Percentiles rank a stretch among this genome's conserved stretches.
These are phyloP conservation scores for Nycteola revayana DNA, from an alignment of 2,888 invertebrate genomes.

Conservation along the genomic window DNA sequence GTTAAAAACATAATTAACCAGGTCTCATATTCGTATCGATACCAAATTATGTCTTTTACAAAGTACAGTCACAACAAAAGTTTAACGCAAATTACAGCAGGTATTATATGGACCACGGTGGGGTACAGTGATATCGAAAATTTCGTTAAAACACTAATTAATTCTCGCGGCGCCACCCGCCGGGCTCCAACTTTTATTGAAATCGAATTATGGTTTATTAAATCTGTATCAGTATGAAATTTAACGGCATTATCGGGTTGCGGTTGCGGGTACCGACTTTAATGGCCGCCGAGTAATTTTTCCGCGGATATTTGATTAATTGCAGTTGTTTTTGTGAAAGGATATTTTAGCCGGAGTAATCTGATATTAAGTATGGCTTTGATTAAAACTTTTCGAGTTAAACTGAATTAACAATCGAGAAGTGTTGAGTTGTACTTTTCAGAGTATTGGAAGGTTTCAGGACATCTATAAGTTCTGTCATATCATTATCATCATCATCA, in stretches of 20 bases:
- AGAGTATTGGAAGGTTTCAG: too few species aligned
- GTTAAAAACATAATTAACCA: too few species aligned
- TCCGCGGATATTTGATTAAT: conserved; percentile 14
- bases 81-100: conserved; percentile 15
- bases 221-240: conserved; percentile 30
- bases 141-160: conserved; percentile 26
- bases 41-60: too few species aligned
- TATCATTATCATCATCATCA: too few species aligned
- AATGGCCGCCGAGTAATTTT: conserved; percentile 4
- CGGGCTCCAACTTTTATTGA: conserved; percentile 25
- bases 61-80: not conserved
- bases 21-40: too few species aligned
- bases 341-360: conserved; percentile 33
- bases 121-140: conserved; percentile 9
- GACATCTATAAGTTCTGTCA: too few species aligned
- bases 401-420: too few species aligned
- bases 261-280: conserved; percentile 16
- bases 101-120: conserved; percentile 3
- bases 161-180: conserved; percentile 17
- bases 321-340: conserved; percentile 3
- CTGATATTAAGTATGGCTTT: too few species aligned
- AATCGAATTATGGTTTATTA: conserved; percentile 38
- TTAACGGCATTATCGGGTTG: conserved; percentile 24
- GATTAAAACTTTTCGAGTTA: too few species aligned
- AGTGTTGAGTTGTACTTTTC: too few species aligned